phyloP scores from a whole-genome alignment of 2,113 vertebrate species.

The Dipodomys spectabilis region DNA sequence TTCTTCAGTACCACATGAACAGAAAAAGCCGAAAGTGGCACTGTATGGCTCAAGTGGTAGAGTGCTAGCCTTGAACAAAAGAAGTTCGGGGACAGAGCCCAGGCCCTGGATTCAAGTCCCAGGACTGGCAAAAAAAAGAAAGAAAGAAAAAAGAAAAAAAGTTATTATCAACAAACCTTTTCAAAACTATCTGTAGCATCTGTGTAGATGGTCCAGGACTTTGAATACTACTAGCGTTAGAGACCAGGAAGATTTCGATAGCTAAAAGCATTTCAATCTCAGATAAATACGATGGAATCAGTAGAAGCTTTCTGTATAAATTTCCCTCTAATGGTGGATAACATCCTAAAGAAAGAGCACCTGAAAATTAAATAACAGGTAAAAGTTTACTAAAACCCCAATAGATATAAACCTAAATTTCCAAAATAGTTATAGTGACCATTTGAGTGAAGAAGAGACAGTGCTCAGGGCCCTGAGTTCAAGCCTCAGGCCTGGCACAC shows the following conservation, averaged over 20 bases:
- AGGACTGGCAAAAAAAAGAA: too few species aligned
- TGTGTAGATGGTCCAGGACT: conserved; percentile 75
- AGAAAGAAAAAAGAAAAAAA: not conserved
- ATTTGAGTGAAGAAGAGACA: not conserved
- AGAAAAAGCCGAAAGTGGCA: too few species aligned
- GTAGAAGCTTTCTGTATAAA: conserved; percentile 85
- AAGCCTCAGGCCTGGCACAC: not conserved
- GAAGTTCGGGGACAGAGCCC: too few species aligned
- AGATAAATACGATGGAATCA: conserved; percentile 89
- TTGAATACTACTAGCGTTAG: conserved; percentile 88
- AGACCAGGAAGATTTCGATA: conserved; percentile 93
- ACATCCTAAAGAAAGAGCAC: conserved; percentile 89
- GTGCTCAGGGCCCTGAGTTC: not conserved
- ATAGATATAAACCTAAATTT: not conserved
- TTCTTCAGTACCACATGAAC: too few species aligned
- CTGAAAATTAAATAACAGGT: conserved; percentile 83
- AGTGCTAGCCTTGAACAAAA: too few species aligned
- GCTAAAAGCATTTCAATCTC: conserved; percentile 95
- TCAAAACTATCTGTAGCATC: conserved; percentile 91
- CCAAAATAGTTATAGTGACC: not conserved
- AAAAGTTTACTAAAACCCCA: conserved; percentile 18
- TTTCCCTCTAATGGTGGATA: conserved; percentile 89
- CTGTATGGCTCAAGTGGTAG: too few species aligned
- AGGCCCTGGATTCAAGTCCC: too few species aligned
- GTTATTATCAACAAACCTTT: conserved; percentile 89